These are phyloP conservation scores for Mastomys natalensis DNA, from an alignment of 2,113 vertebrate genomes.

Conservation along the genomic window DNA sequence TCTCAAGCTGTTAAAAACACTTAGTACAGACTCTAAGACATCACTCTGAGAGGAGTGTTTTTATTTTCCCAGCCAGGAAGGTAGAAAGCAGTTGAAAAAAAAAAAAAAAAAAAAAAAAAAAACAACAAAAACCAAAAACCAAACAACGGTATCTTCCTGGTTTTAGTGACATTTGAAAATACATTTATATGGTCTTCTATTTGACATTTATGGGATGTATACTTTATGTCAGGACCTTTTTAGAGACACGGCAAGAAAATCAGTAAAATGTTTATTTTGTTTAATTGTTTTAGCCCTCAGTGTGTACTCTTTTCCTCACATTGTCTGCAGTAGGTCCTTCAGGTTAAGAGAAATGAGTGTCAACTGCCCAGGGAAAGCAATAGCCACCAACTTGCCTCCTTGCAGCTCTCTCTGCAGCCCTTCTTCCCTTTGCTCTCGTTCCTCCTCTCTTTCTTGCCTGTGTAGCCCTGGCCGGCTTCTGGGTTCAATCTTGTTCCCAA, in stretches of 20 bases:
- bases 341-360: neutral
- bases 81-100: slow-evolving; percentile 6
- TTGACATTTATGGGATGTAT: neutral
- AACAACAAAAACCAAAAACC: too few relatives aligned
- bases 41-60: neutral
- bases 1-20: slow-evolving; percentile 32
- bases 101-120: neutral
- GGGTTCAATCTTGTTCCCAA: neutral
- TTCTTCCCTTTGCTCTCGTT: neutral
- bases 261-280: neutral
- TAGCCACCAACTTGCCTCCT: neutral
- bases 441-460: neutral
- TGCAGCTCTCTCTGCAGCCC: too few relatives aligned
- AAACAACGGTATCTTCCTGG: neutral
- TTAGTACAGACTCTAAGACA: slow-evolving; percentile 22
- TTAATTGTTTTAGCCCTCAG: neutral
- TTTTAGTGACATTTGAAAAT: slow-evolving; percentile 54
- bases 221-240: slow-evolving; percentile 41
- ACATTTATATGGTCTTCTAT: neutral
- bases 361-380: neutral
- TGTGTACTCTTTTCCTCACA: neutral
- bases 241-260: slow-evolving; percentile 45
- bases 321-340: neutral
- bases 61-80: slow-evolving; percentile 1
- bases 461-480: neutral